phyloP scores from a whole-genome alignment of 2,113 vertebrate genomes.

The Porphyrio hochstetteri region DNA sequence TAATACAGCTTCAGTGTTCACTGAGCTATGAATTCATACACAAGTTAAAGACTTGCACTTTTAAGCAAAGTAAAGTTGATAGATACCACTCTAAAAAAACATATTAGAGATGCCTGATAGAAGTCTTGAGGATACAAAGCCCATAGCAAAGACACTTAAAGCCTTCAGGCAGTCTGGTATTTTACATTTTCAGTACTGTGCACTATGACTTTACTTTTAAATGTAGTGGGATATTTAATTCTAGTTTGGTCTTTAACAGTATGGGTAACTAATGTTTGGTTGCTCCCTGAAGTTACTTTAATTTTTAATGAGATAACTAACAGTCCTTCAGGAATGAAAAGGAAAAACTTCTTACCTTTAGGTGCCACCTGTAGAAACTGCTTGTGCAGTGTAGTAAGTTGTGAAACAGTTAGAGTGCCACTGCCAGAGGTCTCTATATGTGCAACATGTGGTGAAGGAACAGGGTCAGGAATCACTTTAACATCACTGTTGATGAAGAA shows the following conservation, averaged over 20 bases:
- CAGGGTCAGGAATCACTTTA: slow-evolving; percentile 72
- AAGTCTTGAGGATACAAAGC: background rate
- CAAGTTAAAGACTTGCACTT: background rate
- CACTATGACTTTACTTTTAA: background rate
- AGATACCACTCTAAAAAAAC: background rate
- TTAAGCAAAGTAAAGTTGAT: background rate
- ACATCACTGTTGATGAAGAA: slow-evolving; percentile 83
- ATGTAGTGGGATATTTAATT: background rate
- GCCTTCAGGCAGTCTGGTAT: background rate
- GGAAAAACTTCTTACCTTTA: slow-evolving; percentile 76
- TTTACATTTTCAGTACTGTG: background rate
- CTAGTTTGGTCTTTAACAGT: background rate
- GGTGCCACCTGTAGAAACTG: slow-evolving; percentile 82
- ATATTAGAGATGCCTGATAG: background rate
- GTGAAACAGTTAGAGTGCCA: slow-evolving; percentile 76
- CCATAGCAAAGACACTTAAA: background rate
- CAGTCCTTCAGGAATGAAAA: background rate
- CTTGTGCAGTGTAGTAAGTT: slow-evolving; percentile 78
- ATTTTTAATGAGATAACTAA: background rate
- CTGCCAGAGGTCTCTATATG: slow-evolving; percentile 69
- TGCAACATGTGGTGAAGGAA: slow-evolving; percentile 54
- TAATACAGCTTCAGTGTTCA: background rate
- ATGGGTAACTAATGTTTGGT: background rate
- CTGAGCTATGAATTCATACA: background rate
- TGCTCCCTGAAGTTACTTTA: background rate